These are phyloP conservation scores for Streptopelia turtur DNA, from an alignment of 2,797 vertebrate genomes.

Conservation along the genomic window DNA sequence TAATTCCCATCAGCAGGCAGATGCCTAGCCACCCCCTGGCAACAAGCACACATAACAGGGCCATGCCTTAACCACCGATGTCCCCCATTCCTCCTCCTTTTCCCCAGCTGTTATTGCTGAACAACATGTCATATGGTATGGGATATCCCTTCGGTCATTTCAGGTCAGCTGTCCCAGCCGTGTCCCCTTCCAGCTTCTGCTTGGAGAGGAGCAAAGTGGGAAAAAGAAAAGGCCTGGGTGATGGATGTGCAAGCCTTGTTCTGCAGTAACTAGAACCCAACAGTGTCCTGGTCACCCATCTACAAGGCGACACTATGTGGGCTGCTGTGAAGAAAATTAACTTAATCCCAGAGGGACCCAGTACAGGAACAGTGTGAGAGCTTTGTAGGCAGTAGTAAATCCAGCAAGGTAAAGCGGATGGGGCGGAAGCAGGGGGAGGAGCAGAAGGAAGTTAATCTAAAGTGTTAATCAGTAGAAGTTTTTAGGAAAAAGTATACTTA, in stretches of 20 bases:
- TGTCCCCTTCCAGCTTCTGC: background rate
- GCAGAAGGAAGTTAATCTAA: background rate
- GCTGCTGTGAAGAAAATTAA: background rate
- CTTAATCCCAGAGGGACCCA: background rate
- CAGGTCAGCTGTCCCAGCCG: fast-evolving
- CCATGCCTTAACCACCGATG: background rate
- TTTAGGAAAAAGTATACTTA: background rate
- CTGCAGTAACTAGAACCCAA: background rate
- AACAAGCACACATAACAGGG: fast-evolving
- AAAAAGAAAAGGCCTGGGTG: background rate
- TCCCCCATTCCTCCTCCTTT: fast-evolving
- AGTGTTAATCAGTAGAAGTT: background rate
- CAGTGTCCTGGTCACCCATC: background rate
- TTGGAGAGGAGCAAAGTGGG: background rate
- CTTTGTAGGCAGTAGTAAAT: background rate
- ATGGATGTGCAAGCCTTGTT: background rate
- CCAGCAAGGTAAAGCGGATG: background rate
- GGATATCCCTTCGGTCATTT: background rate
- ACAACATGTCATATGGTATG: fast-evolving
- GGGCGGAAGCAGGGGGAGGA: too few species aligned
- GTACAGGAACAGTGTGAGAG: background rate
- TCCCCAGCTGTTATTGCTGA: background rate
- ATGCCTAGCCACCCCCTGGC: background rate
- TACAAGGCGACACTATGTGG: background rate
- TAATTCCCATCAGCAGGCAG: background rate